Base-by-base conservation (phyloP, 2,797 vertebrate genomes). In the Myripristis murdjan region DNA sequence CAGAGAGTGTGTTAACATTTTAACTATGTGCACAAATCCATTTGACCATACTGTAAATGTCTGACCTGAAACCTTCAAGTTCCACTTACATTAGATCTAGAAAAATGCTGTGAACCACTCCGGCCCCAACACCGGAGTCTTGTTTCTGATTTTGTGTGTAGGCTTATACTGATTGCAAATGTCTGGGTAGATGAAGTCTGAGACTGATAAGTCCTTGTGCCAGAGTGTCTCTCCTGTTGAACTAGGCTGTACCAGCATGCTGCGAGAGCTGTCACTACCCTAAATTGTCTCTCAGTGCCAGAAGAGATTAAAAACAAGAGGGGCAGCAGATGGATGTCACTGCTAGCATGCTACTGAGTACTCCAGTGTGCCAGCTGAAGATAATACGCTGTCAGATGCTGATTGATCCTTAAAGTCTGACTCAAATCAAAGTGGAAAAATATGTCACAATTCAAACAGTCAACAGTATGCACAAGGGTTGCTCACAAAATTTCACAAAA, bases 321-420 rank as follows among this genome's bases (percentile, higher is more conserved):
- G 83, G 69, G 75, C 66, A 80, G 71, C 87, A 89, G 88, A 87
- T 86, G 85, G 82, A 82, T 81, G 88, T 75, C 68, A 68, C 64
- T 24, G 63, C 57, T 31, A 37, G 67, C 66, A 22, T 73, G 54
- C 76, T 69, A 44, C 73, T 33, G 37, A 83, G 81, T 1, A 39
- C 70, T 54, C 65, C 60, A 70, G 41, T 55, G 28, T 58, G 80
- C 59, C 79, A 82, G 84, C 22, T 58, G 39, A 68, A 55, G 60
- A 81, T 77, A 70, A 85, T 80, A 69, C 44, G 10, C 53, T 23
- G 64, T 28, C 62, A 52, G 82, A 83, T 58, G 56, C 65, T 6
- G 71, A 82, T 73, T 85, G 81, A 74, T 73, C 60, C 33, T 35
- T 67, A 65, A 73, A 44, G 76, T 87, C 51, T 64, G 53, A 62